A percentile compares a stretch with the other conserved stretches of the same genome.
phyloP scores from a whole-genome alignment of 1,140 invertebrate species.

The Gryllus bimaculatus region DNA sequence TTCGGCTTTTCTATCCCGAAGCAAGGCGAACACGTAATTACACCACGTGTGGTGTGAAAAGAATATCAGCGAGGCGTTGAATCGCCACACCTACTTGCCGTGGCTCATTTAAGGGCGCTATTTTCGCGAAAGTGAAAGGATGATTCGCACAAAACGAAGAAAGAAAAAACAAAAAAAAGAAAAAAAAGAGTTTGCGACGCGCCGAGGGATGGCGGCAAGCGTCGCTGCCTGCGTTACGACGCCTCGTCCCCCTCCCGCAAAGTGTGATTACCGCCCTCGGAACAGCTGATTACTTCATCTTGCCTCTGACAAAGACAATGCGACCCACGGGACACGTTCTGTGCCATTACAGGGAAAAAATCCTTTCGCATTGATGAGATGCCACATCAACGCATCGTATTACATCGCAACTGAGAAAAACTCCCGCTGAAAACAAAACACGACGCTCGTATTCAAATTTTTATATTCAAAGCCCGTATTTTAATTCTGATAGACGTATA shows the following conservation, averaged over 20 bases:
- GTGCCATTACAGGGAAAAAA: background rate
- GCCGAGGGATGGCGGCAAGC: too few relatives aligned
- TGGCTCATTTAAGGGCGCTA: background rate
- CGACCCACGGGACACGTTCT: background rate
- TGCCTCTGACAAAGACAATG: background rate
- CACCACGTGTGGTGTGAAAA: too few relatives aligned
- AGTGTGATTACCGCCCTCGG: background rate
- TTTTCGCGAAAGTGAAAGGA: background rate
- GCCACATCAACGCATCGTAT: background rate
- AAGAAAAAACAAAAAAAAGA: too few relatives aligned
- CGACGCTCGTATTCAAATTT: background rate
- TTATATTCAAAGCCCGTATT: slow-evolving; percentile 5
- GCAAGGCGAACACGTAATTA: too few relatives aligned
- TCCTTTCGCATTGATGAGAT: slow-evolving; percentile 4
- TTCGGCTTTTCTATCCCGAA: too few relatives aligned
- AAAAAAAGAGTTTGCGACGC: background rate
- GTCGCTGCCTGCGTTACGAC: too few relatives aligned
- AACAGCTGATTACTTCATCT: background rate
- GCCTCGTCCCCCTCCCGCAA: background rate
- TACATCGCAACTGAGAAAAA: background rate
- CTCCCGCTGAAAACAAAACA: background rate
- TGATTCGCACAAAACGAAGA: background rate
- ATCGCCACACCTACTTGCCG: background rate
- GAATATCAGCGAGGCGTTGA: background rate
- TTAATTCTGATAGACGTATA: slow-evolving; percentile 1